These are phyloP conservation scores for Saguinus imperator DNA, from an alignment of 2,113 vertebrate genomes.

Conservation along the genomic window DNA sequence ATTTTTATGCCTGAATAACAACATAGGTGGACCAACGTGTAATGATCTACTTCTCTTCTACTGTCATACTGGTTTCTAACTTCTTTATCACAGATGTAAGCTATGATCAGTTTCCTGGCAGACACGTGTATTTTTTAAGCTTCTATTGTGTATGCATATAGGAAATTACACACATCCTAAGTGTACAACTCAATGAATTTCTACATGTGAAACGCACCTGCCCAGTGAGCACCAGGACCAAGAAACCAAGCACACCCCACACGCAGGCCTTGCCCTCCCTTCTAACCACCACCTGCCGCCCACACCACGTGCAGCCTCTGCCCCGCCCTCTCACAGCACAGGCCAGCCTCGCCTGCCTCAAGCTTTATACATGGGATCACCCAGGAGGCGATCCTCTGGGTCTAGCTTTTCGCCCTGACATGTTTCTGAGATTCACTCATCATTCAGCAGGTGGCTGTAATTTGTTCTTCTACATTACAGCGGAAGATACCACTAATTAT, in stretches of 20 bases:
- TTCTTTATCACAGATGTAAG: fast-evolving
- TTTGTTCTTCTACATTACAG: fast-evolving
- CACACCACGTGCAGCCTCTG: fast-evolving
- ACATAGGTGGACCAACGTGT: fast-evolving
- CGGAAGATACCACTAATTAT: fast-evolving
- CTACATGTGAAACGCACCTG: background rate
- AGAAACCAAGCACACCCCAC: fast-evolving
- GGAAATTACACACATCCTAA: too few species aligned
- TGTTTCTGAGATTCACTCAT: fast-evolving
- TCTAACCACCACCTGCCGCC: background rate
- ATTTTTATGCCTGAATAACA: background rate
- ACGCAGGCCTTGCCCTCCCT: background rate
- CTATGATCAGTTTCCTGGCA: background rate
- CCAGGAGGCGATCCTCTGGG: fast-evolving
- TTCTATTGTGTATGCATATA: fast-evolving
- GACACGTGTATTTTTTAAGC: fast-evolving
- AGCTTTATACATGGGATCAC: fast-evolving
- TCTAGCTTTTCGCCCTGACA: background rate
- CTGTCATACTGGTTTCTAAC: fast-evolving
- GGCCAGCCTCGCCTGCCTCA: fast-evolving
- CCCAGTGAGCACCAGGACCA: fast-evolving
- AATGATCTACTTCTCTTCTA: fast-evolving
- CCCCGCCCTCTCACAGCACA: fast-evolving
- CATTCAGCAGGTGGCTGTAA: fast-evolving
- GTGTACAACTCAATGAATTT: background rate